Evolutionary conservation across 2,113 vertebrate genomes (phyloP).

Genomic region (Egretta garzetta): DNA sequence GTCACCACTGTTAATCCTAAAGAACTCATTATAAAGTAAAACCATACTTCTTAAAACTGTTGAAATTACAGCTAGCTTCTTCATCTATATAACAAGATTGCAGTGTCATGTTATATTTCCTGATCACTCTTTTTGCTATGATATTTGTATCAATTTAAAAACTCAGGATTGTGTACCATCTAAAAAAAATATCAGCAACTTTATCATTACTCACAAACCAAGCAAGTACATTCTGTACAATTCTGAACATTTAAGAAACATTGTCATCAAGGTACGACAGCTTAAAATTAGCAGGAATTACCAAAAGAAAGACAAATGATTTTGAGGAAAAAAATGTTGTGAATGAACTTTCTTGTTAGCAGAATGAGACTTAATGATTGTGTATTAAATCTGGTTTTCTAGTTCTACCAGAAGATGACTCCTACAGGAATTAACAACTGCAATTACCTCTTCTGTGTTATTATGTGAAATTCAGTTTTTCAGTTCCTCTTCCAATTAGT

Average conservation of each 20-base stretch:
- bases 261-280: neutral
- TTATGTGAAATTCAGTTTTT: conserved; percentile 50
- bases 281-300: neutral
- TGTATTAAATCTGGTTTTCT: neutral
- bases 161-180: neutral
- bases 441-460: conserved; percentile 25
- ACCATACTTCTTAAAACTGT: neutral
- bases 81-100: neutral
- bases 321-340: neutral
- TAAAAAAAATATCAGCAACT: neutral
- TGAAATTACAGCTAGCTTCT: neutral
- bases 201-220: neutral
- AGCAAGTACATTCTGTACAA: neutral
- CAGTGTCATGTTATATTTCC: neutral
- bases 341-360: neutral
- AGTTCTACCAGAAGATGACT: neutral
- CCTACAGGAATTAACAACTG: neutral
- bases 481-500: conserved; percentile 60
- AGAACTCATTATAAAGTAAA: neutral
- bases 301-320: neutral
- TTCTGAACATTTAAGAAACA: neutral
- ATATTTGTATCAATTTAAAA: neutral
- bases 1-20: neutral
- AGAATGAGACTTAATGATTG: neutral
- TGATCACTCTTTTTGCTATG: neutral